Evolutionary conservation across 2,888 invertebrate genomes (phyloP), one percentile per base, ranked within the genome.

Genomic region (Laspeyria flexula): DNA sequence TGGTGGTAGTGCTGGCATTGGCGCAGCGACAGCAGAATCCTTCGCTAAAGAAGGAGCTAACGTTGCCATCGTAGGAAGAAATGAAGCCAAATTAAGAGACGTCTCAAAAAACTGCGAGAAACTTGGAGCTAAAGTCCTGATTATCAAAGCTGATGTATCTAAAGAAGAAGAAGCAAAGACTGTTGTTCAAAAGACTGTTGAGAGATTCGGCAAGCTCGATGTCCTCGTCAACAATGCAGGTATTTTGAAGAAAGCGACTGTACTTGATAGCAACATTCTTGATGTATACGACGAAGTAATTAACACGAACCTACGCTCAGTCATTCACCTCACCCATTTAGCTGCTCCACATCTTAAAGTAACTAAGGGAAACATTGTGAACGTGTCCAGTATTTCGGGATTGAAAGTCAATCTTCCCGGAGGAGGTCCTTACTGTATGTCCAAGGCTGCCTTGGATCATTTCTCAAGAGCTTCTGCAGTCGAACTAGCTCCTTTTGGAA

Each of bases 401-500:
- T 25, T 21, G 0, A 4, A 30, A 1, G 11, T 40, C 7, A 23
- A 13, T 13, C 18, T 11, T 1, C 5, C 0, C 25, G 31, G 25
- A 1, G 7, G 13, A 1, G 7, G 12, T 0, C 3, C 30, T 0
- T 51, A 51, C 31, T 9, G 37, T 2, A 45, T 37, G 2, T 75
- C 80, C 0, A 83, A 82, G 46, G 79, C 80, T 3, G 79, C 55
- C 0, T 11, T 83, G 9, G 58, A 71, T 42, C 72, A 75, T 30
- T 83, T 83, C 18, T 66, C 79, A 0, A 57, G 65, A 29, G 53
- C 62, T 2, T 58, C 59, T 6, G 83, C 82, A 1, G 80, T 97
- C 35, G 98, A 96, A 72, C 81, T 97, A 29, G 96, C 95, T 15
- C 58, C 92, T 0, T 94, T 94, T 73, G 94, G 95, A 52, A 96